Evolutionary conservation across 2,888 invertebrate species (phyloP), one percentile per base, ranked within the genome.

Genomic region (Scotopteryx bipunctaria): DNA sequence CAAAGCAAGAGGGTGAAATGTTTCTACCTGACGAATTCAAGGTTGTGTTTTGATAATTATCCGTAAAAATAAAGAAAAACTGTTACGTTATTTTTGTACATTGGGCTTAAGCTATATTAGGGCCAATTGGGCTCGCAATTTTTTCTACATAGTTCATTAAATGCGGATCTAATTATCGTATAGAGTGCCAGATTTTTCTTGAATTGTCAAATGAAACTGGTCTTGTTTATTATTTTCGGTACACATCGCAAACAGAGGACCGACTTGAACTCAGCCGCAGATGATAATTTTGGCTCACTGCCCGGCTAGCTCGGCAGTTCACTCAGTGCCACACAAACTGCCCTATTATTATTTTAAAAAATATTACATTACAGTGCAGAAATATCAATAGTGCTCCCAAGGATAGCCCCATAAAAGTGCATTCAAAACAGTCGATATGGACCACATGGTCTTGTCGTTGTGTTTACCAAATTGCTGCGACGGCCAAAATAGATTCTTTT

Each of bases 401-500:
- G 52, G 51, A 58, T 36, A 40, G 40, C 47, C 51, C 41, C 51
- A 48, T 38, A 65, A 61, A 52, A 55, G 50, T 59, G 49, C 32
- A 42, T 32, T 3, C 8, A 53, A 13, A 55, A 61, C 64, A 66
- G 61, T 55, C 51, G 71, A 70, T 68, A 82, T 82, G 78, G 68
- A 73, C 73, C 60, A 64, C 58, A 55, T 40, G 51, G 56, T 57
- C 58, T 43, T 42, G 37, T 51, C 42, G 55, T 72, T 79, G 79
- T 83, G 83, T 84, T 83, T 84, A 83, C 77, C 57, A 56, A 66
- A 64, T 67, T 64, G 68, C 66, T 61, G 72, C 63, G 65, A 67
- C 56, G 71, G 74, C 77, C 55, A 69, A 86, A 88, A 90, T 90
- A 90, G 89, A 88, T 76, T 88, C 84, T 86, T 85, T 82, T 83